A percentile compares a stretch with the other conserved stretches of the same genome.
These are phyloP conservation scores for Chlorospingus flavigularis DNA, from an alignment of 2,797 vertebrate species.

Conservation along the genomic window DNA sequence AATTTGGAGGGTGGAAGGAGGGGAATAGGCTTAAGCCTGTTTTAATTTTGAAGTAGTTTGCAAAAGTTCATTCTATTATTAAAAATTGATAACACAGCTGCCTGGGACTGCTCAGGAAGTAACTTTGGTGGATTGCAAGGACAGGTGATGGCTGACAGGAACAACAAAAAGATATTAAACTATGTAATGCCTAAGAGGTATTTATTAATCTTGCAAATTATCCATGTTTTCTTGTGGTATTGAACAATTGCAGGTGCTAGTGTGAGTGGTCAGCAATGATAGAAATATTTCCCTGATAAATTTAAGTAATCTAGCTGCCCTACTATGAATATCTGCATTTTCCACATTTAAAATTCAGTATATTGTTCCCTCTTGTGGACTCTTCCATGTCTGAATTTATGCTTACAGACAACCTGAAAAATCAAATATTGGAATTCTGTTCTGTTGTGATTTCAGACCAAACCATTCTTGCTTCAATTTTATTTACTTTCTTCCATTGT, in stretches of 20 bases:
- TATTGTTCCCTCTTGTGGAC: background rate
- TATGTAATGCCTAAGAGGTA: background rate
- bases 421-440: background rate
- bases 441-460: background rate
- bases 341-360: background rate
- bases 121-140: background rate
- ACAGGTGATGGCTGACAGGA: background rate
- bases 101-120: no score
- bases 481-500: background rate
- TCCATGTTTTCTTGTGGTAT: rapidly evolving
- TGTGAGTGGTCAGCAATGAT: background rate
- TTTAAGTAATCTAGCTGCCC: background rate
- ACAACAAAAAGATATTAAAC: background rate
- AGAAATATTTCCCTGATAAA: background rate
- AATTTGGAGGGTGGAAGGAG: background rate
- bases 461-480: background rate
- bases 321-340: background rate
- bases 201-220: background rate
- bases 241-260: background rate
- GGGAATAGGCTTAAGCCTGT: background rate
- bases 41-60: background rate
- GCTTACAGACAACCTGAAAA: background rate
- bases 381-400: background rate
- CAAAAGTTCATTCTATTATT: background rate
- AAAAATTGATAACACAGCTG: rapidly evolving